A percentile compares a stretch with the other conserved stretches of the same genome.
Evolutionary conservation across 2,113 vertebrate genomes (phyloP).

Genomic region (Erythrolamprus reginae): DNA sequence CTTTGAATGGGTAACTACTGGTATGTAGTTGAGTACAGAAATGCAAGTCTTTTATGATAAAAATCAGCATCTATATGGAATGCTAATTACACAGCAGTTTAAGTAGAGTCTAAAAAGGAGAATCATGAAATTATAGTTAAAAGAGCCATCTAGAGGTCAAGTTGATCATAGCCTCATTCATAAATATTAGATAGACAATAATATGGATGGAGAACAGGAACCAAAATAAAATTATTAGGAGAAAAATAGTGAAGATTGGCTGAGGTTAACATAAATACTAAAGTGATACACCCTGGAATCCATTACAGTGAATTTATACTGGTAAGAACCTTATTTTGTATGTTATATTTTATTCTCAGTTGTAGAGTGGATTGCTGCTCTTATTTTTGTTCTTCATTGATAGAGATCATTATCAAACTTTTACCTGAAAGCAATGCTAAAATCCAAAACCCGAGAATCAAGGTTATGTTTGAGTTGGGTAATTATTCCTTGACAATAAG

Average conservation of each 20-base stretch:
- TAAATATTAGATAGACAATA: background rate
- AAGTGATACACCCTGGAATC: background rate
- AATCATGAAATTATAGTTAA: background rate
- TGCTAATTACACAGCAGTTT: background rate
- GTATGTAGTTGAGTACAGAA: background rate
- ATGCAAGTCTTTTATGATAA: background rate
- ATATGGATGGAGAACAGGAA: background rate
- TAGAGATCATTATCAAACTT: background rate
- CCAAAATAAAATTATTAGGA: background rate
- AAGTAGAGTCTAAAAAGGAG: background rate
- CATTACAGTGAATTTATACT: background rate
- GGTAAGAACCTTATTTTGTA: background rate
- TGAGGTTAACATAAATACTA: background rate
- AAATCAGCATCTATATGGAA: background rate
- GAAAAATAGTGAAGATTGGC: background rate
- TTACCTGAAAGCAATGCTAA: background rate
- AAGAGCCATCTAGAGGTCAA: background rate
- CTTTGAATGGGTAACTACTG: background rate
- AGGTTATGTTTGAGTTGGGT: background rate
- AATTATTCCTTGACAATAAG: conserved; percentile 1
- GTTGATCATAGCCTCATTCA: background rate
- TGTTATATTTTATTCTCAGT: background rate
- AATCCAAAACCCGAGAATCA: background rate
- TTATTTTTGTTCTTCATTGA: background rate
- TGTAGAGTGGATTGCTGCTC: background rate